These are phyloP conservation scores for Muraenolepis orangiensis DNA, from an alignment of 2,797 vertebrate genomes.

Conservation along the genomic window DNA sequence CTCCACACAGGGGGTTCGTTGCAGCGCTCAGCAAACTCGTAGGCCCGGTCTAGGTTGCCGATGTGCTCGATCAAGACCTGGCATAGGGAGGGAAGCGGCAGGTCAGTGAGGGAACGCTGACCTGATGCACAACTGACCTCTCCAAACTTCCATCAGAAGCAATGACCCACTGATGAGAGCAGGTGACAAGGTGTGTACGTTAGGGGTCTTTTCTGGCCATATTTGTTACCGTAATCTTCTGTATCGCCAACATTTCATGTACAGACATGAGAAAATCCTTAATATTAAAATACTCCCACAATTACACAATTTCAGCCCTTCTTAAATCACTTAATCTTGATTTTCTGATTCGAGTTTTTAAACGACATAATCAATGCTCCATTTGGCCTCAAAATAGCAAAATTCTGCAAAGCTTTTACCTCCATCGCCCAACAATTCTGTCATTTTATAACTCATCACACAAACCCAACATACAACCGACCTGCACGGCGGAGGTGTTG, in stretches of 20 bases:
- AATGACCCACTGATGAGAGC: background rate
- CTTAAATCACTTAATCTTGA: background rate
- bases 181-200: background rate
- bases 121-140: background rate
- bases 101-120: background rate
- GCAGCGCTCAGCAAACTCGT: constrained; percentile 97
- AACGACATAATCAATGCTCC: background rate
- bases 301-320: no score
- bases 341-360: background rate
- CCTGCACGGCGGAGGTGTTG: constrained; percentile 92
- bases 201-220: no score
- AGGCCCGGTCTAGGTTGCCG: constrained; percentile 94
- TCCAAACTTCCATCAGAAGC: background rate
- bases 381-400: background rate
- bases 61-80: constrained; percentile 98
- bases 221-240: no score
- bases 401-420: background rate
- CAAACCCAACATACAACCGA: constrained; percentile 34
- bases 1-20: constrained; percentile 99
- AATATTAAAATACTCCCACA: no score
- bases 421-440: background rate
- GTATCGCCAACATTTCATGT: no score
- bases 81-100: background rate
- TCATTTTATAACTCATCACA: no score
- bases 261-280: no score